phyloP scores from a whole-genome alignment of 2,113 vertebrate species.

The Xiphophorus couchianus region DNA sequence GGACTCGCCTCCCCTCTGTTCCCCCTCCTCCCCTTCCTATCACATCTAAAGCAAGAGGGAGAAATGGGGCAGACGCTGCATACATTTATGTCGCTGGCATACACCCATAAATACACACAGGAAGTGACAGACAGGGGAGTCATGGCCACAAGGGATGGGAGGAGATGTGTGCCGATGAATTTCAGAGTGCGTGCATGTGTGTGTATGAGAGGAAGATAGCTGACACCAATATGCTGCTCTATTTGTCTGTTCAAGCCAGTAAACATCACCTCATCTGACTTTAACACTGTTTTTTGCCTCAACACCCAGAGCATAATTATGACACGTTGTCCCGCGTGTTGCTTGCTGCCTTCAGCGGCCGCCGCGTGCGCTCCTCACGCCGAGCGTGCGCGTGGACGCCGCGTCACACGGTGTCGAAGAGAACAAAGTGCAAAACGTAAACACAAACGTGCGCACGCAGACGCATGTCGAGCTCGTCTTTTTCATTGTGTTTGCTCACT shows the following conservation, averaged over 20 bases:
- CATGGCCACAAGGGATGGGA: conserved; percentile 49
- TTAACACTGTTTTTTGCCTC: conserved; percentile 41
- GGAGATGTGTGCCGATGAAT: conserved; percentile 4
- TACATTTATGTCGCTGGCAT: conserved; percentile 66
- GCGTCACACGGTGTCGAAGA: background rate
- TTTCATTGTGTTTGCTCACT: conserved; percentile 65
- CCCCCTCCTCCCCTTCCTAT: conserved; percentile 13
- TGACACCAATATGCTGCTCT: conserved; percentile 59
- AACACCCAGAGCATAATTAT: conserved; percentile 68
- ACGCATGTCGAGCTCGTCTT: conserved; percentile 52
- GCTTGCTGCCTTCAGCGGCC: conserved; percentile 34
- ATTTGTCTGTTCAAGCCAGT: conserved; percentile 57
- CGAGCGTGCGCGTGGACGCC: background rate
- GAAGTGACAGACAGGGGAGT: conserved; percentile 58
- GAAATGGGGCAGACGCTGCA: conserved; percentile 78
- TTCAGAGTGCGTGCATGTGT: conserved; percentile 3
- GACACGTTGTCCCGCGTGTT: conserved; percentile 67
- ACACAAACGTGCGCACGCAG: conserved; percentile 38
- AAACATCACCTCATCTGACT: conserved; percentile 64
- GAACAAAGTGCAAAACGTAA: conserved; percentile 36
- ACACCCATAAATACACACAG: conserved; percentile 62
- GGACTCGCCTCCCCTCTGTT: background rate
- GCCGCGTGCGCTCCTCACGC: conserved; percentile 41
- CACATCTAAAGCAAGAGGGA: conserved; percentile 66
- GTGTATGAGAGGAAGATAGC: conserved; percentile 1